Conservation (phyloP, 2,113 vertebrate species). For the Melanerpes aurifrons region DNA sequence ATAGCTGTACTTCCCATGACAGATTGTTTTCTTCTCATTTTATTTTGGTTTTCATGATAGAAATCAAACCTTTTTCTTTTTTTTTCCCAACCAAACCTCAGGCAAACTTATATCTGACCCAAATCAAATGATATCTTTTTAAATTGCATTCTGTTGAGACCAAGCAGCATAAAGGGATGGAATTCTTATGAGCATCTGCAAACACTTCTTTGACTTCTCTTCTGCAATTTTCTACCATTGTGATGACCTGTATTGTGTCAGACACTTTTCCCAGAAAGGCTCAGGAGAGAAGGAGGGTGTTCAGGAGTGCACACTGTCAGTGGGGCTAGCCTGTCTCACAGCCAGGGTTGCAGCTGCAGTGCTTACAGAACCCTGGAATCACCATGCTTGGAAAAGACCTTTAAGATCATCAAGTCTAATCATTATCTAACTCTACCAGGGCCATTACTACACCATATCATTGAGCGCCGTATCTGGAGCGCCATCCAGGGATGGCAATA, state of each 20-base stretch:
- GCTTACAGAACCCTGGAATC: background rate
- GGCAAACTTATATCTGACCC: background rate
- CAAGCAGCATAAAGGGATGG: background rate
- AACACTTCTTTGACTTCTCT: background rate
- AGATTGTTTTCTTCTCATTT: background rate
- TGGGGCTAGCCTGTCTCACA: background rate
- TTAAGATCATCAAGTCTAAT: too few species aligned
- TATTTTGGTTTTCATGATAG: background rate
- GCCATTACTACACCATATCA: too few species aligned
- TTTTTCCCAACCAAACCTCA: background rate
- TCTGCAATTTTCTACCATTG: background rate
- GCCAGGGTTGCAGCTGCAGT: background rate
- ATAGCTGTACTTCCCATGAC: background rate
- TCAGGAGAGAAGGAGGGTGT: background rate
- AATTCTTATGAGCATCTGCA: background rate
- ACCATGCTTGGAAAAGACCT: too few species aligned
- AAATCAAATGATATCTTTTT: background rate
- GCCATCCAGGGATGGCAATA: too few species aligned
- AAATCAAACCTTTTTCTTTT: background rate
- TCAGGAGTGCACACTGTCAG: accelerated
- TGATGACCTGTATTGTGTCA: background rate
- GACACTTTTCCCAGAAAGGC: background rate
- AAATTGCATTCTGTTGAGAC: background rate
- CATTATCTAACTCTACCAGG: too few species aligned
- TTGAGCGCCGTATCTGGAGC: too few species aligned